phyloP scores from a whole-genome alignment of 2,113 vertebrate genomes.

The Phainopepla nitens region DNA sequence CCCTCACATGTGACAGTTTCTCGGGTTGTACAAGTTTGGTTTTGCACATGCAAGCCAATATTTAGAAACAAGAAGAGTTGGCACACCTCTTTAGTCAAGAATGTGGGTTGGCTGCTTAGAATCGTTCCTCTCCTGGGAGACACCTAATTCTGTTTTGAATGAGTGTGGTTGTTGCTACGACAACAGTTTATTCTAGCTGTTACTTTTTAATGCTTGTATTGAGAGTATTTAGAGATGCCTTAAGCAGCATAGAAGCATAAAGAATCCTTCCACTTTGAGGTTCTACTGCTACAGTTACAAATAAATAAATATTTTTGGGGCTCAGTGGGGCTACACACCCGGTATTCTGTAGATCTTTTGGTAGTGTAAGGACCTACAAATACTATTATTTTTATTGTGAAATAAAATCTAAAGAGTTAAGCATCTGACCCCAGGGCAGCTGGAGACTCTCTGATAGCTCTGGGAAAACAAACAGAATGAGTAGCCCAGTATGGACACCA shows the following conservation, averaged over 20 bases:
- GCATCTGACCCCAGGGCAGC: not conserved
- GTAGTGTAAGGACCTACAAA: not conserved
- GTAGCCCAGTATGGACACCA: not conserved
- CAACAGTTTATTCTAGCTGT: not conserved
- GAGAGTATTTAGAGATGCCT: not conserved
- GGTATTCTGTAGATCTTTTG: not conserved
- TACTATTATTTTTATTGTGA: not conserved
- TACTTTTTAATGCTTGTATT: not conserved
- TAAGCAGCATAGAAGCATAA: not conserved
- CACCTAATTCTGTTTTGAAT: not conserved
- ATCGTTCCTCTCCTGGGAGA: not conserved
- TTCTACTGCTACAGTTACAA: not conserved
- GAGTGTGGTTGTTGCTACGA: not conserved
- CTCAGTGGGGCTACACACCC: not conserved
- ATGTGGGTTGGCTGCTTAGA: not conserved
- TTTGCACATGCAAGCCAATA: not conserved
- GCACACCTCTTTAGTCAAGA: not conserved
- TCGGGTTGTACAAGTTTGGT: accelerated
- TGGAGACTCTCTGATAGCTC: not conserved
- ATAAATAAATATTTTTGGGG: not conserved
- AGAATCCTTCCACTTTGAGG: not conserved
- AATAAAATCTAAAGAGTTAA: not conserved
- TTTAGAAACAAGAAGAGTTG: not conserved
- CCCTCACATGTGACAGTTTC: not conserved
- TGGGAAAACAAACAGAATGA: not conserved